These are phyloP conservation scores for Todiramphus chloris DNA, from an alignment of 2,113 vertebrate genomes.

Conservation along the genomic window DNA sequence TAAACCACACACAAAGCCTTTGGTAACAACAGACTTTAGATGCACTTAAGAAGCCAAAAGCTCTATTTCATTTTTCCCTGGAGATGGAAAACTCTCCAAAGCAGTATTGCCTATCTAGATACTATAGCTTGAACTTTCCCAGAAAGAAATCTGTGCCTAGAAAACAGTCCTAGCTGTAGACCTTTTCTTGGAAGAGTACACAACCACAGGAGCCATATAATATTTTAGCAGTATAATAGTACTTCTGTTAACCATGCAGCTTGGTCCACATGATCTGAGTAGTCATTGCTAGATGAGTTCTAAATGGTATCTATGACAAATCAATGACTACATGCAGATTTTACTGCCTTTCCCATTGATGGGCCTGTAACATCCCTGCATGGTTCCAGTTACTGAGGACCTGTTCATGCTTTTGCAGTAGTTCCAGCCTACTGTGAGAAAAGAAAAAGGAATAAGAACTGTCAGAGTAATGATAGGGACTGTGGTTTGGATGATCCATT, in stretches of 20 bases:
- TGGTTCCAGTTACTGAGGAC: not conserved
- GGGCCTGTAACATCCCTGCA: not conserved
- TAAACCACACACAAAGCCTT: not conserved
- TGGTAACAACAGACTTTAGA: not conserved
- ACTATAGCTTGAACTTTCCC: not conserved
- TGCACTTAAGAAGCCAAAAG: not conserved
- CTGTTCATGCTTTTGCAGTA: not conserved
- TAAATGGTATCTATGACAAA: not conserved
- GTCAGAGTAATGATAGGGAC: not conserved
- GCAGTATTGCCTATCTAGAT: not conserved
- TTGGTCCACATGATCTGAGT: not conserved
- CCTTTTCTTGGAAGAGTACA: not conserved
- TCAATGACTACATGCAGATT: not conserved
- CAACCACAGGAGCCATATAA: not conserved
- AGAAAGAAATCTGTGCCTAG: not conserved
- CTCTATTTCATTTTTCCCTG: not conserved
- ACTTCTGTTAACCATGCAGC: not conserved
- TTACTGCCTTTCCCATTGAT: not conserved
- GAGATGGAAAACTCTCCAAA: not conserved
- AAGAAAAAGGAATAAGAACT: not conserved
- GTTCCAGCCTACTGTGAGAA: not conserved
- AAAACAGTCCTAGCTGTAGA: not conserved
- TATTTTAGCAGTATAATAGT: not conserved
- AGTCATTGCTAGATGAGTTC: not conserved
- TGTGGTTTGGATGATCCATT: not conserved